These are phyloP conservation scores for Reticulitermes lucifugus DNA, from an alignment of 2,888 invertebrate species.

Conservation along the genomic window DNA sequence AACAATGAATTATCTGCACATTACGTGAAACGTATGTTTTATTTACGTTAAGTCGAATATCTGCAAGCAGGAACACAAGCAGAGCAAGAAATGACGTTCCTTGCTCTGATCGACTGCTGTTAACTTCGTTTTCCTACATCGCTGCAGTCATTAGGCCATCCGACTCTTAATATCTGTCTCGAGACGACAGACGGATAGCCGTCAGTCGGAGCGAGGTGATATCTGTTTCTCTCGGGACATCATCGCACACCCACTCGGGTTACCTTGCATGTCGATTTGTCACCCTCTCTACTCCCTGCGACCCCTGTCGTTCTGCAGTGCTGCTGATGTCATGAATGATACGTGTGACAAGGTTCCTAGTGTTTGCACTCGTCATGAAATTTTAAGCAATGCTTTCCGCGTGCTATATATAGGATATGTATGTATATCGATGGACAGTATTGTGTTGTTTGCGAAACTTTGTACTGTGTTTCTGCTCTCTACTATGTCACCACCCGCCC, in stretches of 20 bases:
- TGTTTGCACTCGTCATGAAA: constrained; percentile 39
- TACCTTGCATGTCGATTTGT: constrained; percentile 28
- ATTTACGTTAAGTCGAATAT: too few species aligned
- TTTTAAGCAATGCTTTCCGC: constrained; percentile 26
- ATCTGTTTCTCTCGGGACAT: constrained; percentile 7
- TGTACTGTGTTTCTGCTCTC: constrained; percentile 11
- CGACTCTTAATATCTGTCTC: not conserved
- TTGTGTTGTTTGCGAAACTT: constrained; percentile 21
- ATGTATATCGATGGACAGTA: constrained; percentile 21
- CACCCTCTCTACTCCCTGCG: not conserved
- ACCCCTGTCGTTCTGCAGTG: not conserved
- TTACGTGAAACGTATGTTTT: too few species aligned
- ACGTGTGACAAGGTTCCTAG: constrained; percentile 42
- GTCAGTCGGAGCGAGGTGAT: not conserved
- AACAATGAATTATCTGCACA: too few species aligned
- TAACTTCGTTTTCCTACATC: too few species aligned
- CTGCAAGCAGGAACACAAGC: too few species aligned
- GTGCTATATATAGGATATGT: constrained; percentile 30
- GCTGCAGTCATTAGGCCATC: not conserved
- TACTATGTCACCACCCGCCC: constrained; percentile 15
- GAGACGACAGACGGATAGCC: not conserved
- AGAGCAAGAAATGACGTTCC: too few species aligned
- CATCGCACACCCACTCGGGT: constrained; percentile 23
- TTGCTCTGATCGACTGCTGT: too few species aligned
- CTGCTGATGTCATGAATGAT: constrained; percentile 43